Base-by-base conservation (phyloP, 2,797 vertebrate species). In the Myoxocephalus aenaeus region DNA sequence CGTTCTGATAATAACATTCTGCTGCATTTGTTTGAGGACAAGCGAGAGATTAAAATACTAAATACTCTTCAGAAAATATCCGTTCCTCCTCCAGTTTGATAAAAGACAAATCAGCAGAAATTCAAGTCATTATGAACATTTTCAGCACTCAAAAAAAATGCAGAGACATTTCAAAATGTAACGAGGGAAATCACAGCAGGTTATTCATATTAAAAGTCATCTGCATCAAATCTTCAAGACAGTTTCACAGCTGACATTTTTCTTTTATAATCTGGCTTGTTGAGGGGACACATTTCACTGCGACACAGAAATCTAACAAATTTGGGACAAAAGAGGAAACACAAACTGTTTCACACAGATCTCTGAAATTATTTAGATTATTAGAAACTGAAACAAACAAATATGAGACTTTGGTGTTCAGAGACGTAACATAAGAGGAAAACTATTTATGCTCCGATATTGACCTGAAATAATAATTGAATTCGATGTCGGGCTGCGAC, bases 41-140 rank as follows among this genome's bases (percentile, higher is more conserved):
- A 34, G 57, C 38, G 34, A 46, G 51, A 48, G 18, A 50, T 74
- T 32, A 75, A 81, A 72, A 72, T 53, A 70, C 3, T 77, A 79
- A 78, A 63, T 42, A 40, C 12, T 29, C 44, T 11, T 54, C 51
- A 54, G 51, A 54, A 59, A 59, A 59, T 59, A 59, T 36, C 3
- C 1, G 18, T 58, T 58, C 11, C 29, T 58, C 56, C 5, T 36
- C 12, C 18, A 12, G 38, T n/a, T 27, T 65, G 27, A 69, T 22
- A 36, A 61, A 34, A 53, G 62, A 57, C 38, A 53, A 29, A 73
- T 10, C 27, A 56, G 64, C 48, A 50, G 36, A 67, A 34, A 29
- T 2, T 10, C 5, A 42, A 51, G 7, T 51, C 7, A n/a, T 36
- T n/a, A 20, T 59, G 58, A 69, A 54, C 44, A 7, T 44, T 11